phyloP scores from a whole-genome alignment of 2,888 invertebrate genomes.

The Eristalis arbustorum region DNA sequence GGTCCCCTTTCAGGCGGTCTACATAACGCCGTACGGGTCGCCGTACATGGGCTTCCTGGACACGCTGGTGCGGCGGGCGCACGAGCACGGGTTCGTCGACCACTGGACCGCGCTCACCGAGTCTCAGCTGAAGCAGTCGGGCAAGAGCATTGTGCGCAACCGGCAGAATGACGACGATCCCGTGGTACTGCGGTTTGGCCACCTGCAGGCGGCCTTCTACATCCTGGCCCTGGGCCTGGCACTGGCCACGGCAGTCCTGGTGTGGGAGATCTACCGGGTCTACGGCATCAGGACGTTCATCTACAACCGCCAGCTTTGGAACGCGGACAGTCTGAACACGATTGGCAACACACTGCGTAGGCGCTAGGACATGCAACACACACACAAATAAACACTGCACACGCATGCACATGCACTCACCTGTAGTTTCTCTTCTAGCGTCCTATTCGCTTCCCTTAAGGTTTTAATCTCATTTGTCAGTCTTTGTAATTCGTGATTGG shows the following conservation, averaged over 20 bases:
- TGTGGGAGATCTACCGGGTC: conserved; percentile 72
- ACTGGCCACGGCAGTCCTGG: conserved; percentile 72
- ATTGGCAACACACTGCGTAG: conserved; percentile 17
- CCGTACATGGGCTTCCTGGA: conserved; percentile 82
- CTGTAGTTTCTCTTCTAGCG: conserved; percentile 85
- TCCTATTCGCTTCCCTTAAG: conserved; percentile 84
- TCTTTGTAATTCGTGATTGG: conserved; percentile 79
- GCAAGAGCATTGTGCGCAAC: conserved; percentile 71
- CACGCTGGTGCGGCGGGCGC: conserved; percentile 80
- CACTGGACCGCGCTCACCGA: conserved; percentile 78
- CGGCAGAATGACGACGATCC: conserved; percentile 72
- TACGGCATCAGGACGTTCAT: conserved; percentile 48
- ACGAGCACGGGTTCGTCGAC: conserved; percentile 82
- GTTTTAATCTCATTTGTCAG: conserved; percentile 82
- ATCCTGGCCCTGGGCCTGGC: conserved; percentile 74
- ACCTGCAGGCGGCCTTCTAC: conserved; percentile 77
- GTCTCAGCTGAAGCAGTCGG: conserved; percentile 73
- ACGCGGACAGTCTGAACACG: conserved; percentile 8
- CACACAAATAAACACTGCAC: neutral
- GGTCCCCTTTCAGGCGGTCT: conserved; percentile 82
- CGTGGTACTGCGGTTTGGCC: conserved; percentile 75
- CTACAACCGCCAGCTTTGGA: conserved; percentile 46
- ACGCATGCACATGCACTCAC: conserved; percentile 78
- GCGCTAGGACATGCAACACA: conserved; percentile 7
- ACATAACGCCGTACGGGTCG: conserved; percentile 83